These are phyloP conservation scores for Nephrotoma guestfalica DNA, from an alignment of 2,888 invertebrate genomes.

Conservation along the genomic window DNA sequence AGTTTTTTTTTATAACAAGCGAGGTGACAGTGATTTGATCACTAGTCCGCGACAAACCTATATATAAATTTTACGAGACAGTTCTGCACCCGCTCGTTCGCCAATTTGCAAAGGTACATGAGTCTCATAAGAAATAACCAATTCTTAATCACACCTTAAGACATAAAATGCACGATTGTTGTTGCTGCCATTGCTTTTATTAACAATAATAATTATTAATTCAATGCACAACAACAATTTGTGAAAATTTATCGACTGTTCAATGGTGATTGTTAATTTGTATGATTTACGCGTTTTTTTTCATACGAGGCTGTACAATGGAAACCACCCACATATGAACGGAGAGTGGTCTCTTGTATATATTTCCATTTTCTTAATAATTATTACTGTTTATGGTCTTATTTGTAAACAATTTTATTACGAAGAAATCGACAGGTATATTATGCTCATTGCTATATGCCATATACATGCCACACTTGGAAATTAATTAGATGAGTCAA, in stretches of 20 bases:
- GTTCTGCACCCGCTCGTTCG: too few species aligned
- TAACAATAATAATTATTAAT: neutral
- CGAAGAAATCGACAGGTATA: neutral
- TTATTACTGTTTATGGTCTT: neutral
- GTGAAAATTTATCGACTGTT: neutral
- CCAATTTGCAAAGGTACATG: too few species aligned
- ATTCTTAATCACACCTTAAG: neutral
- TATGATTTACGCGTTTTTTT: neutral
- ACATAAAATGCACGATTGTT: neutral
- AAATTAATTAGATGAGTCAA: neutral
- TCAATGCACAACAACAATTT: neutral
- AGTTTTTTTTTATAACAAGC: too few species aligned
- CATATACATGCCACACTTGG: neutral
- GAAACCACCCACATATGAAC: neutral
- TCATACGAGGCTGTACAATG: neutral
- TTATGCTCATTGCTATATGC: neutral
- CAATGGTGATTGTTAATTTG: neutral
- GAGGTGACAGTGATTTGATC: too few species aligned
- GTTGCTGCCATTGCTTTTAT: neutral
- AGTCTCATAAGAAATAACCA: too few species aligned
- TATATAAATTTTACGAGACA: too few species aligned
- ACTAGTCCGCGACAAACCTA: too few species aligned
- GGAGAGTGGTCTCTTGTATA: neutral
- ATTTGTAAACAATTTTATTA: neutral
- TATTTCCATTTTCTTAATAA: neutral